Base-by-base conservation (phyloP, 1,140 invertebrate genomes). In the Microplitis mediator region DNA sequence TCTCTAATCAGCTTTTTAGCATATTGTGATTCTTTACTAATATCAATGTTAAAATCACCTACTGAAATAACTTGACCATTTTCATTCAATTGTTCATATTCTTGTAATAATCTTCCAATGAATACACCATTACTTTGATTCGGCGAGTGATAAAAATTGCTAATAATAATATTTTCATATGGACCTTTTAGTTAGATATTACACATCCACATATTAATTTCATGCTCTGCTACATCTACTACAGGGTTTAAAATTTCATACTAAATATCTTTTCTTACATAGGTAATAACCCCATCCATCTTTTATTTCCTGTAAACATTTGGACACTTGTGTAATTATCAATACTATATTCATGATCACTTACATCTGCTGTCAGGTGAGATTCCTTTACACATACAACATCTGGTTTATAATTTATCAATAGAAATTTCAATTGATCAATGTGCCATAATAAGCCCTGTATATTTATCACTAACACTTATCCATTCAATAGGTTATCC, bases 41-140 rank as follows among this genome's bases (percentile, higher is more conserved):
- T 64, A 54, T 74, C 63, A 23, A 74, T 69, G 56, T 74, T 74
- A 31, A 74, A 69, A 50, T 71, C 73, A 3, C 73, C 73, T 5
- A 76, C 16, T 71, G 72, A 14, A 16, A 76, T 75, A 6, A 68
- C 31, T 32, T 73, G 39, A 56, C 67, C 51, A 39, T 67, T 45
- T 52, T 75, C 31, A 61, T 35, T 11, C 45, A 60, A 23, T 23
- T 64, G 50, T 65, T 62, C 34, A 14, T 67, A 16, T 64, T 71
- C 52, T 16, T 75, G 58, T 50, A 69, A 32, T 56, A 68, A 45
- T 62, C 60, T 51, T 39, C 73, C 71, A 14, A 75, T 9, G 67
- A 75, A 73, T n/a, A 45, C 45, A 32, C 62, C 54, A 72, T 71
- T 61, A 56, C 70, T 64, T 36, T 31, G 54, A 64, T 34, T 65